Evolutionary conservation across 2,797 vertebrate genomes (phyloP).

Genomic region (Merluccius polli): DNA sequence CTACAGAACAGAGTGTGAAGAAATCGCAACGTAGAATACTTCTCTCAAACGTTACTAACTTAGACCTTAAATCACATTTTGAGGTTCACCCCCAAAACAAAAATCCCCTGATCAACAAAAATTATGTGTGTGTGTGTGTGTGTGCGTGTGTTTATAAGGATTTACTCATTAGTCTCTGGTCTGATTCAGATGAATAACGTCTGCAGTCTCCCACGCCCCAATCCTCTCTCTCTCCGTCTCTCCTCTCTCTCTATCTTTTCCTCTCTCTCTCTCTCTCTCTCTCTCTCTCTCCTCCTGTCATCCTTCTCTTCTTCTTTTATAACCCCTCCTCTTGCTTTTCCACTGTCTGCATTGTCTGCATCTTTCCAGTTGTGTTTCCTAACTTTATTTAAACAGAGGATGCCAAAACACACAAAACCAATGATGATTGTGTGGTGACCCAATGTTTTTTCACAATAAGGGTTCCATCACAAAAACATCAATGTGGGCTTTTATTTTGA

Average conservation of each 20-base stretch:
- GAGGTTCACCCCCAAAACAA: too few relatives aligned
- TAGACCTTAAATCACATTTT: too few relatives aligned
- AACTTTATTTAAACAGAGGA: not conserved
- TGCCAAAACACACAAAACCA: not conserved
- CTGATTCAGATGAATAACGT: not conserved
- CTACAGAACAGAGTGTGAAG: too few relatives aligned
- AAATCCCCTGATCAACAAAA: not conserved
- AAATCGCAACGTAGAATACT: too few relatives aligned
- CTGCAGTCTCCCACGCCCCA: not conserved
- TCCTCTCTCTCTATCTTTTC: not conserved
- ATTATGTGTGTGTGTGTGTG: not conserved
- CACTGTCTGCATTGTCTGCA: not conserved
- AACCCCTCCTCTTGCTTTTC: not conserved
- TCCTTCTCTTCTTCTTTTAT: not conserved
- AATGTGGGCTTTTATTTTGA: not conserved
- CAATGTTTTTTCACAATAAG: not conserved
- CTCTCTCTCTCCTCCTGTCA: not conserved
- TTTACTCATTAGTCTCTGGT: slow-evolving; percentile 2
- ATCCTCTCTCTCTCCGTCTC: not conserved
- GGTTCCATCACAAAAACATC: not conserved
- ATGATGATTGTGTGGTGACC: not conserved
- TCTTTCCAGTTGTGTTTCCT: not conserved
- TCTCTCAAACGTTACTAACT: too few relatives aligned
- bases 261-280: not conserved
- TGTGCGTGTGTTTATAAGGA: not conserved